Percentiles rank a stretch among this genome's conserved stretches.
Conservation (phyloP, 2,888 invertebrate species). For the Catocala sponsa region DNA sequence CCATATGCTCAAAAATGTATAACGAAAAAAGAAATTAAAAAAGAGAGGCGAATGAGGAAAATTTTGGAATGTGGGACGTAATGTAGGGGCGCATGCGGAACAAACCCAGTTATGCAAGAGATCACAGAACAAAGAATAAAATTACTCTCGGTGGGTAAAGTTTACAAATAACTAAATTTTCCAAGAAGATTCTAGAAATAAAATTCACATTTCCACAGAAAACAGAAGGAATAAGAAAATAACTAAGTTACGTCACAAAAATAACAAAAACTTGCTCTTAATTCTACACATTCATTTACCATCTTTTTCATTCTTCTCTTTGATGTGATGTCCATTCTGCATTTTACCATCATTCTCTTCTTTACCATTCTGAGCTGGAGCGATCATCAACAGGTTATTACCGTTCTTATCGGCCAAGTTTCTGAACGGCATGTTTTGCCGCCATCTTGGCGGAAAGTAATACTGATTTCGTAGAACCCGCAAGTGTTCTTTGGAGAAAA, state of each 20-base stretch:
- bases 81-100: no score
- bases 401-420: constrained; percentile 88
- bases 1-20: no score
- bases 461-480: constrained; percentile 76
- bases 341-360: constrained; percentile 60
- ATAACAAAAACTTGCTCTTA: no score
- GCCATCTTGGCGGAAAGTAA: constrained; percentile 76
- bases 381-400: constrained; percentile 91
- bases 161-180: no score
- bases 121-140: no score
- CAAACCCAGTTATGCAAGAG: no score
- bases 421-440: constrained; percentile 82
- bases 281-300: constrained; percentile 31
- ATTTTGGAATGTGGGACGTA: no score
- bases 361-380: constrained; percentile 79
- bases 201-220: background rate
- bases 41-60: no score
- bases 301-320: constrained; percentile 55
- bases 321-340: constrained; percentile 42
- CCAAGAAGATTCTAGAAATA: no score
- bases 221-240: background rate
- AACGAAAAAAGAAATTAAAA: no score
- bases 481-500: constrained; percentile 76
- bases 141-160: no score
- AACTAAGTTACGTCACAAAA: no score